phyloP scores from a whole-genome alignment of 1,140 invertebrate species.

The Drosophila willistoni region DNA sequence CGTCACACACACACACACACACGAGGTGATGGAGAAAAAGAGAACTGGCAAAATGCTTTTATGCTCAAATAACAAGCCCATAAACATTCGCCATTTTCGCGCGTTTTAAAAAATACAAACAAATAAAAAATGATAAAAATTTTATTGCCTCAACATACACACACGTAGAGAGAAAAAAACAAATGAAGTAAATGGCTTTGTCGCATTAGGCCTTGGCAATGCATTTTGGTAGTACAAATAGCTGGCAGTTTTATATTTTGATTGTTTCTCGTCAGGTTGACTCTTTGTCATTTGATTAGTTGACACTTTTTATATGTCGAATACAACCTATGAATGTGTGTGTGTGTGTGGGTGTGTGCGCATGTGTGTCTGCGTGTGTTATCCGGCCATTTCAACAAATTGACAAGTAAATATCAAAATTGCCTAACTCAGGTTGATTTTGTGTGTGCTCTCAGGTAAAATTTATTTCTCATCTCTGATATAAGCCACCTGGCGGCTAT shows the following conservation, averaged over 20 bases:
- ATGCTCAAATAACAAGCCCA: constrained; percentile 77
- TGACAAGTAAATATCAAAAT: constrained; percentile 35
- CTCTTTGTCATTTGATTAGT: constrained; percentile 70
- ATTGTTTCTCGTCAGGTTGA: constrained; percentile 45
- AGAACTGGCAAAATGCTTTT: constrained; percentile 60
- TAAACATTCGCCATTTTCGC: constrained; percentile 76
- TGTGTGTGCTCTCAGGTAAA: not conserved
- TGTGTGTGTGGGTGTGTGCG: constrained; percentile 15
- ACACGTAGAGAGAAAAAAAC: constrained; percentile 22
- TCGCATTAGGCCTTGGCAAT: constrained; percentile 55
- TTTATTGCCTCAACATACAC: constrained; percentile 57
- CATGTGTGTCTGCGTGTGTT: constrained; percentile 12
- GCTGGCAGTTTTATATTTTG: constrained; percentile 72
- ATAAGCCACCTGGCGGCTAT: not conserved
- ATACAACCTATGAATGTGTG: constrained; percentile 30
- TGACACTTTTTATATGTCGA: constrained; percentile 67
- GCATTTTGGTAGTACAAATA: constrained; percentile 59
- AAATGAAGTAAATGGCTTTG: constrained; percentile 78
- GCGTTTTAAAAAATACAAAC: constrained; percentile 38
- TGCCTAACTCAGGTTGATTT: constrained; percentile 7
- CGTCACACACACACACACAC: constrained; percentile 32
- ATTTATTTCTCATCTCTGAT: constrained; percentile 3
- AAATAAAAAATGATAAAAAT: constrained; percentile 80
- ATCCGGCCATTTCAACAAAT: constrained; percentile 12
- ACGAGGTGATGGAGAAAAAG: constrained; percentile 1